These are phyloP conservation scores for Carcina quercana DNA, from an alignment of 2,888 invertebrate species.

Conservation along the genomic window DNA sequence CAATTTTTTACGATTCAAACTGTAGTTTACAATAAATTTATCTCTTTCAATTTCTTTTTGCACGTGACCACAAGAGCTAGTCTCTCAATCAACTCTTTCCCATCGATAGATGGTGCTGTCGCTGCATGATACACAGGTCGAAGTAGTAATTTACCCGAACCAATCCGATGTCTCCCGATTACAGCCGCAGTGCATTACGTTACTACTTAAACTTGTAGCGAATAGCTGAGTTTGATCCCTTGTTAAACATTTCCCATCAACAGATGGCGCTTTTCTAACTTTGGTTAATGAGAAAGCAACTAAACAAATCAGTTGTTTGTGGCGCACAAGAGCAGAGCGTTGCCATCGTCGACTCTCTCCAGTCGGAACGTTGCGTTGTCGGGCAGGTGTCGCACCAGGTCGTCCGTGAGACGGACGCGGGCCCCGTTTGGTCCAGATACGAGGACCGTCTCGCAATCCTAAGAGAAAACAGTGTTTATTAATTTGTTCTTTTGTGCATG, in stretches of 20 bases:
- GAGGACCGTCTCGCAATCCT: constrained; percentile 78
- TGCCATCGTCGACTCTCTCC: constrained; percentile 40
- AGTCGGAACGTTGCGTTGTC: constrained; percentile 71
- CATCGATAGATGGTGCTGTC: too few species aligned
- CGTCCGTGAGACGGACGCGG: constrained; percentile 88
- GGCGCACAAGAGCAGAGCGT: constrained; percentile 36
- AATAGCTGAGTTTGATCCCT: not conserved
- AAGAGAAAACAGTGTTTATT: constrained; percentile 37
- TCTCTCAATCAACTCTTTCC: too few species aligned
- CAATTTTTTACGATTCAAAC: too few species aligned
- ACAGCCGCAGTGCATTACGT: not conserved
- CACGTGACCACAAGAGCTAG: too few species aligned
- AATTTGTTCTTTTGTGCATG: too few species aligned
- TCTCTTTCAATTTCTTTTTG: too few species aligned
- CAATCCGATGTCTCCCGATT: not conserved
- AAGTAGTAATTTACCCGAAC: not conserved
- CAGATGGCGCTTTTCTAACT: not conserved
- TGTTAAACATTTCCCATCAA: not conserved
- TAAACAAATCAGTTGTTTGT: constrained; percentile 14
- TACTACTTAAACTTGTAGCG: not conserved
- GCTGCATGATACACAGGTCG: too few species aligned
- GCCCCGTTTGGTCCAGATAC: constrained; percentile 89
- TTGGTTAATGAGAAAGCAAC: not conserved
- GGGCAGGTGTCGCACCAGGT: constrained; percentile 87
- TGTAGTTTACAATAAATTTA: too few species aligned